Percentiles rank a stretch among this genome's conserved stretches.
These are phyloP conservation scores for Neomorphus geoffroyi DNA, from an alignment of 2,797 vertebrate species.

Conservation along the genomic window DNA sequence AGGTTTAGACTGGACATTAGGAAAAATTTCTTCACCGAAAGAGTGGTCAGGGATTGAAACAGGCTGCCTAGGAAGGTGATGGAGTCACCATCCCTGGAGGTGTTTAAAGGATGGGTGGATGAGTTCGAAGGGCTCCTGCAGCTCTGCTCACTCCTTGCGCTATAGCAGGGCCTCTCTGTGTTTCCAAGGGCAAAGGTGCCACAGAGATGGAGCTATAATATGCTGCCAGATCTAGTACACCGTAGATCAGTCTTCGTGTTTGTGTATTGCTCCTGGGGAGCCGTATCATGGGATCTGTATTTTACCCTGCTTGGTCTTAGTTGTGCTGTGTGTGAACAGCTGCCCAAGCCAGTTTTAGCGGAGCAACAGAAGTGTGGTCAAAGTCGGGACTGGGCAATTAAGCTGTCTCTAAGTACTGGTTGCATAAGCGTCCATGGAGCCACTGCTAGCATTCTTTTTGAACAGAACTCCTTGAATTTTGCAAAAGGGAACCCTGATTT, in stretches of 20 bases:
- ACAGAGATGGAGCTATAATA: not conserved
- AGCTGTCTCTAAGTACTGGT: not conserved
- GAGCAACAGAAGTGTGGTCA: not conserved
- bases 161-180: not conserved
- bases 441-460: not conserved
- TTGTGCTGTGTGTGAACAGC: not conserved
- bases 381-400: not conserved
- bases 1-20: too few species aligned
- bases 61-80: too few species aligned
- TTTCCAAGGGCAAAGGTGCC: not conserved
- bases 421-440: not conserved
- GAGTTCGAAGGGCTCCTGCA: not conserved
- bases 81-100: too few species aligned
- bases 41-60: too few species aligned
- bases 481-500: not conserved
- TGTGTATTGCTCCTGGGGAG: not conserved
- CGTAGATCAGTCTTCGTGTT: fast-evolving
- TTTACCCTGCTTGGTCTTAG: not conserved
- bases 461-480: not conserved
- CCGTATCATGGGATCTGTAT: fast-evolving
- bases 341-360: not conserved
- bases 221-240: not conserved
- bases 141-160: not conserved
- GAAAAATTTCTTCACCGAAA: too few species aligned
- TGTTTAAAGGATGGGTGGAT: too few species aligned